A percentile compares a stretch with the other conserved stretches of the same genome.
Evolutionary conservation across 2,113 vertebrate species (phyloP).

Genomic region (Syngnathus floridae): DNA sequence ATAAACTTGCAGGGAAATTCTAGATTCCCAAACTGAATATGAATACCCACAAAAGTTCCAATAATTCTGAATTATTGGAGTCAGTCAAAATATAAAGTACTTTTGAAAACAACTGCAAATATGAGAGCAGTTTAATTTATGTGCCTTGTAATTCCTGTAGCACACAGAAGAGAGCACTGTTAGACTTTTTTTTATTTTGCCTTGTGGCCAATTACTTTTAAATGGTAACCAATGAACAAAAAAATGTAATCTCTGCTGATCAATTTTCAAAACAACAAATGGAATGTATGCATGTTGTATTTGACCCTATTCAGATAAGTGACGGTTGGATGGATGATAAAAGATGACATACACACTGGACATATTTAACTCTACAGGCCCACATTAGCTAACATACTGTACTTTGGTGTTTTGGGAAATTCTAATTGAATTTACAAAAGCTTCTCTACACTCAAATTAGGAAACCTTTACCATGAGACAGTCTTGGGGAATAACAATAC

Average conservation of each 20-base stretch:
- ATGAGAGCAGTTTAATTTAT: not conserved
- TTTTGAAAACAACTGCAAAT: not conserved
- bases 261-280: not conserved
- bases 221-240: not conserved
- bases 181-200: slow-evolving; percentile 7
- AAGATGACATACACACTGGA: not conserved
- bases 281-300: slow-evolving; percentile 10
- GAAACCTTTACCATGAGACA: too few relatives aligned
- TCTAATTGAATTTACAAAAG: not conserved
- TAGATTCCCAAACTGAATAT: not conserved
- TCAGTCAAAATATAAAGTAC: too few relatives aligned
- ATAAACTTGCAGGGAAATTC: not conserved
- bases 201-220: not conserved
- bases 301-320: slow-evolving; percentile 4
- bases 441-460: not conserved
- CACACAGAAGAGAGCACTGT: slow-evolving; percentile 38
- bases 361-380: slow-evolving; percentile 23
- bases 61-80: too few relatives aligned
- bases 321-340: not conserved
- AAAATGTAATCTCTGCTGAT: slow-evolving; percentile 9
- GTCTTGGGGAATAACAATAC: too few relatives aligned
- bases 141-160: slow-evolving; percentile 7
- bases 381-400: slow-evolving; percentile 24
- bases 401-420: not conserved
- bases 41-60: not conserved